phyloP scores from a whole-genome alignment of 2,113 vertebrate genomes.

The Carettochelys insculpta region DNA sequence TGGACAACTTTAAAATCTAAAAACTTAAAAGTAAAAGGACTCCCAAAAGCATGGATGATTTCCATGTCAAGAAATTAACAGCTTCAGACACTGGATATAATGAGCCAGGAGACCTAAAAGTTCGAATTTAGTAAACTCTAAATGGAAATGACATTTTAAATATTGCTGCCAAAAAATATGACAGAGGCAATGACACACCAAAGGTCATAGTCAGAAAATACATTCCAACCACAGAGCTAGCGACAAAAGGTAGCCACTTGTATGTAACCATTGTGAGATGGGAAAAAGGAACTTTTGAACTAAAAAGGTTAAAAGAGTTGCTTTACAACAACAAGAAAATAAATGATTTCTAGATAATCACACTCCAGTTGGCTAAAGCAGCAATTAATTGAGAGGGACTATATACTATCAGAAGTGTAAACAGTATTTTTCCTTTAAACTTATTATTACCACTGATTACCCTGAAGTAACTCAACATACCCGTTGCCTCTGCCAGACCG shows the following conservation, averaged over 20 bases:
- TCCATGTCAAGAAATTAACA: conserved; percentile 60
- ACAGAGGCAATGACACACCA: conserved; percentile 67
- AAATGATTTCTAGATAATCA: conserved; percentile 55
- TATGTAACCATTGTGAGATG: conserved; percentile 33
- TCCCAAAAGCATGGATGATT: background rate
- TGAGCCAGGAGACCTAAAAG: conserved; percentile 60
- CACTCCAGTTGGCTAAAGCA: conserved; percentile 28
- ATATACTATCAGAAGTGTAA: background rate
- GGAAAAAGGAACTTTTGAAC: conserved; percentile 58
- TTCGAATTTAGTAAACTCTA: conserved; percentile 66
- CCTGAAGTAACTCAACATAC: conserved; percentile 77
- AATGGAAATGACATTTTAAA: conserved; percentile 74
- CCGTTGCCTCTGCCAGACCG: conserved; percentile 90
- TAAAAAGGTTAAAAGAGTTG: background rate
- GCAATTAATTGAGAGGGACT: conserved; percentile 49
- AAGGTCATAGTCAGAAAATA: conserved; percentile 74
- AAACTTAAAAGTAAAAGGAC: conserved; percentile 15
- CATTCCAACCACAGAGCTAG: conserved; percentile 68
- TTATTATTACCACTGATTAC: background rate
- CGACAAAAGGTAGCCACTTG: conserved; percentile 42
- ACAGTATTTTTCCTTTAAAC: conserved; percentile 16
- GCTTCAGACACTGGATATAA: conserved; percentile 48
- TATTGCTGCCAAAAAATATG: conserved; percentile 71
- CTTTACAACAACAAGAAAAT: conserved; percentile 31
- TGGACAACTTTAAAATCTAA: background rate